phyloP scores from a whole-genome alignment of 2,797 vertebrate genomes.

The Parotocinclus haroldoi region DNA sequence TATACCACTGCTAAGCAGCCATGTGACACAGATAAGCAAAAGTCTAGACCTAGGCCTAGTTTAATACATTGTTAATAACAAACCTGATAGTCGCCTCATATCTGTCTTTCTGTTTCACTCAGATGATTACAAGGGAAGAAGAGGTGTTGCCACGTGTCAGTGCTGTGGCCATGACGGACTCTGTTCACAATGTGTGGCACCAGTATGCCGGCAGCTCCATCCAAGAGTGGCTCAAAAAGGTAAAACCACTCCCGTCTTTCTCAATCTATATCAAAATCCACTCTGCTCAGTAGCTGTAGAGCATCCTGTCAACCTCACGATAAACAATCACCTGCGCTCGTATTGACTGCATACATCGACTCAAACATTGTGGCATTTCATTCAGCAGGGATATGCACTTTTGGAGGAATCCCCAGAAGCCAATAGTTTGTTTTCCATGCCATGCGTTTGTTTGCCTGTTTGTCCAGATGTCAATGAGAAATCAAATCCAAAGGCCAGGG shows the following conservation, averaged over 20 bases:
- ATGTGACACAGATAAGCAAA: too few species aligned
- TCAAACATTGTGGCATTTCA: constrained; percentile 40
- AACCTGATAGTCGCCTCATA: not conserved
- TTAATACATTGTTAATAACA: not conserved
- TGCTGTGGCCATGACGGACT: constrained; percentile 93
- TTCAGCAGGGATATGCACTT: constrained; percentile 26
- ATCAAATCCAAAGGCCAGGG: constrained; percentile 50
- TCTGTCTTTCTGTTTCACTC: constrained; percentile 47
- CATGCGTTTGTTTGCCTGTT: constrained; percentile 43
- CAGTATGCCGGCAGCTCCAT: constrained; percentile 90
- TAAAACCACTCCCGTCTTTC: constrained; percentile 56
- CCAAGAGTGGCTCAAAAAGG: constrained; percentile 96
- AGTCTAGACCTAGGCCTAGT: too few species aligned
- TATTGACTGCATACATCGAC: constrained; percentile 29
- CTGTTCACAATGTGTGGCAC: constrained; percentile 96
- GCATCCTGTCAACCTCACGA: not conserved
- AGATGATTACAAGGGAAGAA: constrained; percentile 95
- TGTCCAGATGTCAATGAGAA: constrained; percentile 62
- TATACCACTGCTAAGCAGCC: too few species aligned
- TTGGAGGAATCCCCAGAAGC: constrained; percentile 32
- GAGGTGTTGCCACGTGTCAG: constrained; percentile 88
- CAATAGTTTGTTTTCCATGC: constrained; percentile 40
- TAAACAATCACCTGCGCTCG: constrained; percentile 25
- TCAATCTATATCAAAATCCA: not conserved
- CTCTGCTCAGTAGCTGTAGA: not conserved